phyloP scores from a whole-genome alignment of 2,797 vertebrate species.

The Eidolon dupreanum region DNA sequence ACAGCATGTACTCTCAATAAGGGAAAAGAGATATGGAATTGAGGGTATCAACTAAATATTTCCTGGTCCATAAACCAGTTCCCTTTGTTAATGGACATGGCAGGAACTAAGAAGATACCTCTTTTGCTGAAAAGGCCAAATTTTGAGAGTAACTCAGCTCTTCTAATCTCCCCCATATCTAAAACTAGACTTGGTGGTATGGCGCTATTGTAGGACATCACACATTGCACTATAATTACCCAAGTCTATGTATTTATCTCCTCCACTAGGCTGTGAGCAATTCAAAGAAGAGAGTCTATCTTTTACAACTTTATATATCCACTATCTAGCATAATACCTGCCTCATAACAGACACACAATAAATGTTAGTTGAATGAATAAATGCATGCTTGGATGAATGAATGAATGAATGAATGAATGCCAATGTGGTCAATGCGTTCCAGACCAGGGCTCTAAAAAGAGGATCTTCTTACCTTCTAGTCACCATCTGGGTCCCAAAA shows the following conservation, averaged over 20 bases:
- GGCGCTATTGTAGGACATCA: not conserved
- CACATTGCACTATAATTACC: not conserved
- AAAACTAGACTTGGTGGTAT: not conserved
- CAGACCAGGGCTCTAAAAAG: conserved; percentile 11
- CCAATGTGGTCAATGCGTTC: not conserved
- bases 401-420: not conserved
- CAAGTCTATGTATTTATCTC: not conserved
- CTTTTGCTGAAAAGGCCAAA: not conserved
- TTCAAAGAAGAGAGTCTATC: not conserved
- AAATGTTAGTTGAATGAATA: conserved; percentile 14
- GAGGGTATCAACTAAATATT: not conserved
- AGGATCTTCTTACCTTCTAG: conserved; percentile 34
- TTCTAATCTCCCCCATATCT: not conserved
- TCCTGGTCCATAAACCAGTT: not conserved
- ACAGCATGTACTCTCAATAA: not conserved
- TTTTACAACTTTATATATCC: not conserved
- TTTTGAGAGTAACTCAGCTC: not conserved
- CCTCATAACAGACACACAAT: not conserved
- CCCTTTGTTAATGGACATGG: not conserved
- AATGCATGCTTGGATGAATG: conserved; percentile 15
- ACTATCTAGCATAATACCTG: not conserved
- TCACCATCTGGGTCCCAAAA: conserved; percentile 57
- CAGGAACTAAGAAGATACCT: not conserved
- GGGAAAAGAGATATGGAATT: not conserved
- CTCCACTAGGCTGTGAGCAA: not conserved